Base-by-base conservation (phyloP, 1,140 invertebrate genomes). In the Carposina sasakii region DNA sequence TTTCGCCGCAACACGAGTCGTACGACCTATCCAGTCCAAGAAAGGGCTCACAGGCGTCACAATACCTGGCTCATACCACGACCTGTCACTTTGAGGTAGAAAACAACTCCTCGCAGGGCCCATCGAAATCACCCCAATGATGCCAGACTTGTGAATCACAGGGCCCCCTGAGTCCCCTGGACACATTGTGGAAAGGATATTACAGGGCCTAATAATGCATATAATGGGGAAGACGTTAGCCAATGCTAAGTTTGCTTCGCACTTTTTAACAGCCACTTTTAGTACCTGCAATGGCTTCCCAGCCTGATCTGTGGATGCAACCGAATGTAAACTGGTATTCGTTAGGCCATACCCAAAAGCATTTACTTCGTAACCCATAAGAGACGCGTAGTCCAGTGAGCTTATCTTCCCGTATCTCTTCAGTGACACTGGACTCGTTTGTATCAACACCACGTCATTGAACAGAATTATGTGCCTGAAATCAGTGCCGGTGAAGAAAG, bases 91-190 rank as follows among this genome's bases (percentile, higher is more conserved):
- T n/a, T n/a, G n/a, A n/a, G n/a, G n/a, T n/a, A n/a, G n/a, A n/a
- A n/a, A n/a, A n/a, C n/a, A n/a, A n/a, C n/a, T n/a, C n/a, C n/a
- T n/a, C n/a, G n/a, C n/a, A n/a, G n/a, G n/a, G n/a, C n/a, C 33
- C 20, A 48, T n/a, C 13, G 44, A 36, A 20, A 37, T 48, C 20
- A 54, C 13, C 1, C 23, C 49, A 19, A 54, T 22, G 10, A 54
- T 16, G 1, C 52, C 52, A 23, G 34, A 40, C 3, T 22, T 6
- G 10, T 54, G 52, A 8, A 54, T 12, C 8, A 48, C 8, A 8
- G 52, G 52, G 2, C 52, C 52, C 3, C 52, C 52, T 8, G 46
- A 48, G 16, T 54, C 52, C 10, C 52, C 52, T 3, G 31, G 23
- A 51, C 3, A 30, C 49, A 51, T 13, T 44, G 17, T 6, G 23